phyloP scores from a whole-genome alignment of 2,113 vertebrate species.

The Podarcis muralis region DNA sequence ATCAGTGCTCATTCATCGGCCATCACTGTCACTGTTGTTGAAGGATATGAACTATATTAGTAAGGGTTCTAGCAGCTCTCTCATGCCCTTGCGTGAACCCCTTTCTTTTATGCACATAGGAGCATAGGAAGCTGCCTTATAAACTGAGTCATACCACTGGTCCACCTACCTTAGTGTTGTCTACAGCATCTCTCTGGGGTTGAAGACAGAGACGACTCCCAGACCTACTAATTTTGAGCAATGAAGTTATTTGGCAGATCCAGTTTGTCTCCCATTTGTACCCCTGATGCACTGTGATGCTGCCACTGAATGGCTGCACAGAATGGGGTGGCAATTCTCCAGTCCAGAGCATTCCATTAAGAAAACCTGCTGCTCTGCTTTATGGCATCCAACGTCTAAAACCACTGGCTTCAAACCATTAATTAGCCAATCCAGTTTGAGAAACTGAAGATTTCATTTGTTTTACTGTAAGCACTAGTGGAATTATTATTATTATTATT shows the following conservation, averaged over 20 bases:
- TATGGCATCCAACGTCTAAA: neutral
- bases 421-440: neutral
- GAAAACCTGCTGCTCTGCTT: neutral
- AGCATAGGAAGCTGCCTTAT: neutral
- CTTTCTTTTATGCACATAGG: neutral
- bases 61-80: neutral
- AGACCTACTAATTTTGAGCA: neutral
- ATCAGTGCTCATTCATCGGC: too few relatives aligned
- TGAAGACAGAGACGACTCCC: too few relatives aligned
- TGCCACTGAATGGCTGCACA: neutral
- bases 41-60: neutral
- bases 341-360: neutral
- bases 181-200: too few relatives aligned
- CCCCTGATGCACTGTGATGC: neutral
- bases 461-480: neutral
- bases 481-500: neutral
- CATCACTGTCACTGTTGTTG: neutral
- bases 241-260: slow-evolving; percentile 1
- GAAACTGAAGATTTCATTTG: neutral
- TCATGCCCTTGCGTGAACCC: neutral
- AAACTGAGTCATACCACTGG: neutral
- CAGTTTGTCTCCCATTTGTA: neutral
- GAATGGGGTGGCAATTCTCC: neutral
- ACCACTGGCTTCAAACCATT: neutral
- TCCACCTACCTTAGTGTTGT: neutral